Percentiles rank a stretch among this genome's conserved stretches.
Evolutionary conservation across 2,113 vertebrate genomes (phyloP).

Genomic region (Odontesthes bonariensis): DNA sequence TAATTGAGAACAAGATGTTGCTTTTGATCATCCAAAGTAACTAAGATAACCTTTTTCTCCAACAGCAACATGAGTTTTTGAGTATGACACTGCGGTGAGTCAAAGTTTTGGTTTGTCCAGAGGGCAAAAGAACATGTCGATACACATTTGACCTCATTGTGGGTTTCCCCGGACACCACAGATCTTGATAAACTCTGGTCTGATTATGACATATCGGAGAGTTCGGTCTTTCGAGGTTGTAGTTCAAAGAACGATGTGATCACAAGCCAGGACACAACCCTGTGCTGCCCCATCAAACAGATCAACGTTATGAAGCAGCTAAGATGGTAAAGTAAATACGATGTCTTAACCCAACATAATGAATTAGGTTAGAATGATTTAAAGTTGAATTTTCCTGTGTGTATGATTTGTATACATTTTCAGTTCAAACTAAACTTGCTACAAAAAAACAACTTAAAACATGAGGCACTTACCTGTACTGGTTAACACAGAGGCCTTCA

Average conservation of each 20-base stretch:
- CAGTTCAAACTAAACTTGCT: not conserved
- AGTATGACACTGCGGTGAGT: not conserved
- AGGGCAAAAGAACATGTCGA: slow-evolving; percentile 28
- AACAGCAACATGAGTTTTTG: not conserved
- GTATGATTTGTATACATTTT: too few species aligned
- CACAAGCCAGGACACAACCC: accelerated
- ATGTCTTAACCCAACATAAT: not conserved
- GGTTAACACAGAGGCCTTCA: slow-evolving; percentile 83
- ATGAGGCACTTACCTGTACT: slow-evolving; percentile 64
- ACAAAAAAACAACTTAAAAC: not conserved
- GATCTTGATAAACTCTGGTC: not conserved
- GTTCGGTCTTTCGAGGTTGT: accelerated
- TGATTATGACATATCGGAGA: slow-evolving; percentile 21
- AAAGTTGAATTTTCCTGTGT: too few species aligned
- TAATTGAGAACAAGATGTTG: too few species aligned
- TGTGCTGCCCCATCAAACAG: not conserved
- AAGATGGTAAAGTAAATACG: not conserved
- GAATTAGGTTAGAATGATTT: too few species aligned
- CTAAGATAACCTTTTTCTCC: too few species aligned
- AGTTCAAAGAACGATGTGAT: not conserved
- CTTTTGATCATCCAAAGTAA: too few species aligned
- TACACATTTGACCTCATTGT: not conserved
- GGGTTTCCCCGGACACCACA: not conserved
- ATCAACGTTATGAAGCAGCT: not conserved
- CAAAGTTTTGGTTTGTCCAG: slow-evolving; percentile 8